Conservation (phyloP, 2,797 vertebrate genomes). For the Helicolenus hilgendorfi region DNA sequence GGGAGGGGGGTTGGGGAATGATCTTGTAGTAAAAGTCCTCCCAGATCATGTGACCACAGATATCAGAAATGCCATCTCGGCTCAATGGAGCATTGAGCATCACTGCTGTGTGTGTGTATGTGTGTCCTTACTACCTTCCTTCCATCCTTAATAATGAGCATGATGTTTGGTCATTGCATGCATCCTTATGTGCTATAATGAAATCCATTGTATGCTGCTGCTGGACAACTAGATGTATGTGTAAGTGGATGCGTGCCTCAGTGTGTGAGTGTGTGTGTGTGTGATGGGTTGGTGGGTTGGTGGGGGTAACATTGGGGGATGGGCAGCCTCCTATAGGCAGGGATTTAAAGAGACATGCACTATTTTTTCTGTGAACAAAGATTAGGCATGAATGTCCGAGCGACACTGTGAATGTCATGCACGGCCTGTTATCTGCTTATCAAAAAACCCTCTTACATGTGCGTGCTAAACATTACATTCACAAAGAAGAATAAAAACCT, state of each 20-base stretch:
- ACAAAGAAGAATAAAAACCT: neutral
- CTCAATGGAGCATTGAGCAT: conserved; percentile 71
- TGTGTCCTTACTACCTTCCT: conserved; percentile 7
- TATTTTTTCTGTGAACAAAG: conserved; percentile 87
- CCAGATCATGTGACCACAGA: conserved; percentile 83
- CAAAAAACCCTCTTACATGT: neutral
- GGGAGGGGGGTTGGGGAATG: conserved; percentile 68
- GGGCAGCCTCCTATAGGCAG: conserved; percentile 85
- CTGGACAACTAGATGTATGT: conserved; percentile 59
- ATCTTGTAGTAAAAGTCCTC: conserved; percentile 87
- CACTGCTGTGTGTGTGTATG: conserved; percentile 1
- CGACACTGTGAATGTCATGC: conserved; percentile 26
- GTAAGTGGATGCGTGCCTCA: neutral
- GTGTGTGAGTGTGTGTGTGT: conserved; percentile 53
- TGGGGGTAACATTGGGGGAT: conserved; percentile 86
- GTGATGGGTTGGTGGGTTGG: conserved; percentile 77
- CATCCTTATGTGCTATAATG: conserved; percentile 50
- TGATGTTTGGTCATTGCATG: conserved; percentile 53
- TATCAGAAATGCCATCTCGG: conserved; percentile 86
- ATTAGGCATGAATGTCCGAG: conserved; percentile 66
- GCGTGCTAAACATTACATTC: neutral
- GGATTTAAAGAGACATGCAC: conserved; percentile 89
- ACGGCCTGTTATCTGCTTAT: conserved; percentile 16
- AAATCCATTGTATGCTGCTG: conserved; percentile 70
- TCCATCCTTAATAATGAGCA: conserved; percentile 39